phyloP scores from a whole-genome alignment of 2,888 invertebrate species.

The Metallyticus violacea region DNA sequence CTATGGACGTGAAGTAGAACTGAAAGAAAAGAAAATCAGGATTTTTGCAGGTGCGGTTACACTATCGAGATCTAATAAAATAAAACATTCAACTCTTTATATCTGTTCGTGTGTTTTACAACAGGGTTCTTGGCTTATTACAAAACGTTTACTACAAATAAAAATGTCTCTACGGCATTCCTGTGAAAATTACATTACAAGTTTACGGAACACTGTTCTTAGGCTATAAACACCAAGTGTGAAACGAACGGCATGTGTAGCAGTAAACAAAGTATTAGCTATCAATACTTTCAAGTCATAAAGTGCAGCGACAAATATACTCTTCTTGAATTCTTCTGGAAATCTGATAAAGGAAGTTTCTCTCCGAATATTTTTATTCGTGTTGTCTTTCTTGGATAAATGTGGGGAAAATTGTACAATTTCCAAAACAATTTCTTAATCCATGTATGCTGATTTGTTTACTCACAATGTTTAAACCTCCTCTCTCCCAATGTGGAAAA shows the following conservation, averaged over 20 bases:
- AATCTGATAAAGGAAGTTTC: no score
- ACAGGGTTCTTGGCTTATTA: background rate
- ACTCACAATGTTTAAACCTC: no score
- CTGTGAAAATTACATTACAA: background rate
- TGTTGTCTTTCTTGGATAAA: no score
- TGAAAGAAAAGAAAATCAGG: background rate
- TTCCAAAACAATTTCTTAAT: no score
- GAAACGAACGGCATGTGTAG: background rate
- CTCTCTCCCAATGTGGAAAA: no score
- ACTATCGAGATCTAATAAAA: background rate
- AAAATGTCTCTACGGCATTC: background rate
- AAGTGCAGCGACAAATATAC: background rate
- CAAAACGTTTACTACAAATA: background rate
- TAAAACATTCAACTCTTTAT: background rate
- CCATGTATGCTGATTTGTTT: no score
- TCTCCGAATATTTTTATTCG: no score
- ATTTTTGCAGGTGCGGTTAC: background rate
- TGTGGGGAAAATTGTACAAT: no score
- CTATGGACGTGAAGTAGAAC: no score
- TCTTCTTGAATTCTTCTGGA: no score
- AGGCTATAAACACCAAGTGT: background rate
- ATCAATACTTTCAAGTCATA: background rate
- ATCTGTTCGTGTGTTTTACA: background rate
- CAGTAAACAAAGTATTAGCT: background rate
- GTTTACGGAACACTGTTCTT: background rate